phyloP scores from a whole-genome alignment of 2,797 vertebrate genomes.

The Jordanella pulchra region DNA sequence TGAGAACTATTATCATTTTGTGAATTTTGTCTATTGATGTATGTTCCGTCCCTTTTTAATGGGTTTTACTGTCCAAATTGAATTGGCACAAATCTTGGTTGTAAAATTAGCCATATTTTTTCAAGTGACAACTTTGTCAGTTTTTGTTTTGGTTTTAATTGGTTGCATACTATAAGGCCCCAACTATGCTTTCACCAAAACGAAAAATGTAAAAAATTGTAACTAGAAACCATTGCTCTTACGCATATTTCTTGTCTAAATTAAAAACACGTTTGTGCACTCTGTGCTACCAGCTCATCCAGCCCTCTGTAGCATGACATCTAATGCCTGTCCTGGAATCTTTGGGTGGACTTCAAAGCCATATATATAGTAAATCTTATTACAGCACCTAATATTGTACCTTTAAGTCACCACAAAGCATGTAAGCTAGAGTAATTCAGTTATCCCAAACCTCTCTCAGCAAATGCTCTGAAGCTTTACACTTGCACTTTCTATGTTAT shows the following conservation, averaged over 20 bases:
- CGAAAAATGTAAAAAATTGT: constrained; percentile 34
- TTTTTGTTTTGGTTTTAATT: constrained; percentile 22
- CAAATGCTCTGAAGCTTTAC: constrained; percentile 73
- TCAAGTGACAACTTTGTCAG: neutral
- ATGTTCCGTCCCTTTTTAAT: no score
- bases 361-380: constrained; percentile 61
- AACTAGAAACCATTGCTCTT: constrained; percentile 39
- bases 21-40: no score
- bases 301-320: constrained; percentile 47
- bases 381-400: constrained; percentile 63
- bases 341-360: constrained; percentile 70
- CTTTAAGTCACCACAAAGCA: constrained; percentile 47
- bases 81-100: neutral
- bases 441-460: constrained; percentile 64
- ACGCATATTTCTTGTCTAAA: constrained; percentile 42
- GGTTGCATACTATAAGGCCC: constrained; percentile 26
- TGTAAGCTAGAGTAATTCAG: constrained; percentile 69
- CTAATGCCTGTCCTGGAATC: constrained; percentile 58
- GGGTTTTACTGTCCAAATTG: neutral
- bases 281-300: constrained; percentile 25
- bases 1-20: no score
- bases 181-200: constrained; percentile 15
- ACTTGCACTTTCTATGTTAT: constrained; percentile 59
- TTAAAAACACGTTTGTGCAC: constrained; percentile 39
- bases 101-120: constrained; percentile 14